Percentiles rank a stretch among this genome's conserved stretches.
phyloP scores from a whole-genome alignment of 1,140 invertebrate species.

The Stegodyphus mimosarum region DNA sequence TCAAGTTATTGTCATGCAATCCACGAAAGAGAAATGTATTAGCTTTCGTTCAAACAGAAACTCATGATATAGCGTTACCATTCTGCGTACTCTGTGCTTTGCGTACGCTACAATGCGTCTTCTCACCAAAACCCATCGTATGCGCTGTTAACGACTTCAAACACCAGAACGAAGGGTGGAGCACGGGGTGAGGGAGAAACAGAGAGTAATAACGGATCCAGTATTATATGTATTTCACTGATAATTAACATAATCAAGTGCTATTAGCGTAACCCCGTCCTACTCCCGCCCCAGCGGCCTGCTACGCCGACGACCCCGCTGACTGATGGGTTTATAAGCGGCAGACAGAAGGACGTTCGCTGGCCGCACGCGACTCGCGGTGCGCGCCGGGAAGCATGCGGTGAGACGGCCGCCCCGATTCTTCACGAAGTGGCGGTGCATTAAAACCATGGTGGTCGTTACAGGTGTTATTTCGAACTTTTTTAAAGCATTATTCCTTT shows the following conservation, averaged over 20 bases:
- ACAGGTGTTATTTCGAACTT: no score
- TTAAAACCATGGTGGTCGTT: no score
- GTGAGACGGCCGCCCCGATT: background rate
- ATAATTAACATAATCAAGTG: slow-evolving; percentile 57
- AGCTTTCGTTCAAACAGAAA: no score
- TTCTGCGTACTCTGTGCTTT: no score
- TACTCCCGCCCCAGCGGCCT: slow-evolving; percentile 1
- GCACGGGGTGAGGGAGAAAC: no score
- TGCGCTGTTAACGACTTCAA: slow-evolving; percentile 23
- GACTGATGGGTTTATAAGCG: slow-evolving; percentile 52
- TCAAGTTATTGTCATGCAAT: no score
- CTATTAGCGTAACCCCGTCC: slow-evolving; percentile 46
- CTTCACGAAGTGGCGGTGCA: no score
- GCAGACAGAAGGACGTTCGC: background rate
- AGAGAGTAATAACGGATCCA: background rate
- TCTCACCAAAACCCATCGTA: no score
- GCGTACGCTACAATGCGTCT: no score
- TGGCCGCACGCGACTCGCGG: slow-evolving; percentile 19
- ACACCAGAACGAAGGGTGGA: background rate
- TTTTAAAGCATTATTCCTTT: no score
- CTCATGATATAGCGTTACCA: no score
- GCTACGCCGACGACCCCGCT: slow-evolving; percentile 9
- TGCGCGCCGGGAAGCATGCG: background rate
- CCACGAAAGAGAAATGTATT: background rate
- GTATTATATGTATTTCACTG: slow-evolving; percentile 53